Percentiles rank a stretch among this genome's conserved stretches.
Evolutionary conservation across 23 tunicate species (phyloP).

Genomic region (Trididemnum clinides): DNA sequence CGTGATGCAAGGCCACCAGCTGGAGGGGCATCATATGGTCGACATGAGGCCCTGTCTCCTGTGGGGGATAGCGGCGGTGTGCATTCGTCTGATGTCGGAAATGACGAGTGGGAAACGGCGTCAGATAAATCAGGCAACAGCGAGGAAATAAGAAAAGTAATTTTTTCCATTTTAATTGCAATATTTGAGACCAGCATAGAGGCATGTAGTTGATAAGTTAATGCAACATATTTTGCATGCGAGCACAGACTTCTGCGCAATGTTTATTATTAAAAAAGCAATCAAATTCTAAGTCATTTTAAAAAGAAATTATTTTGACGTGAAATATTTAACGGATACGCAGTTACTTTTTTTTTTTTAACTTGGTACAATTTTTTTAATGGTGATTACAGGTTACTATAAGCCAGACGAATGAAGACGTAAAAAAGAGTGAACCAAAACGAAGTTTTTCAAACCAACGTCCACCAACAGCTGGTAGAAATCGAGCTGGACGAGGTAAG

Average conservation of each 20-base stretch:
- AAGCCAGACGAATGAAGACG: background rate
- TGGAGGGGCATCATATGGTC: background rate
- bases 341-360: too few species aligned
- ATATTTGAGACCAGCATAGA: too few species aligned
- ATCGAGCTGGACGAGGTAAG: constrained; percentile 43
- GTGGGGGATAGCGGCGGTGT: background rate
- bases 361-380: too few species aligned
- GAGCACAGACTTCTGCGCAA: too few species aligned
- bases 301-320: too few species aligned
- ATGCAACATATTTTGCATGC: too few species aligned
- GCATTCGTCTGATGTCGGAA: constrained; percentile 53
- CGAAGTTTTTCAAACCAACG: constrained; percentile 44
- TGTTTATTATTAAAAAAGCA: too few species aligned
- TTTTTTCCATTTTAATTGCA: too few species aligned
- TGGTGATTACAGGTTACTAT: background rate
- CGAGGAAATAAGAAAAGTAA: constrained; percentile 41
- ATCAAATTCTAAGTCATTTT: too few species aligned
- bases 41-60: background rate
- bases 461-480: constrained; percentile 13
- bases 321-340: too few species aligned
- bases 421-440: constrained; percentile 19
- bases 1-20: constrained; percentile 13
- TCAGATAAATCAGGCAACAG: constrained; percentile 77
- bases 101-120: constrained; percentile 92
- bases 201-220: too few species aligned